A percentile compares a stretch with the other conserved stretches of the same genome.
Conservation (phyloP, 1,140 invertebrate species). For the Trinorchestia longiramus region DNA sequence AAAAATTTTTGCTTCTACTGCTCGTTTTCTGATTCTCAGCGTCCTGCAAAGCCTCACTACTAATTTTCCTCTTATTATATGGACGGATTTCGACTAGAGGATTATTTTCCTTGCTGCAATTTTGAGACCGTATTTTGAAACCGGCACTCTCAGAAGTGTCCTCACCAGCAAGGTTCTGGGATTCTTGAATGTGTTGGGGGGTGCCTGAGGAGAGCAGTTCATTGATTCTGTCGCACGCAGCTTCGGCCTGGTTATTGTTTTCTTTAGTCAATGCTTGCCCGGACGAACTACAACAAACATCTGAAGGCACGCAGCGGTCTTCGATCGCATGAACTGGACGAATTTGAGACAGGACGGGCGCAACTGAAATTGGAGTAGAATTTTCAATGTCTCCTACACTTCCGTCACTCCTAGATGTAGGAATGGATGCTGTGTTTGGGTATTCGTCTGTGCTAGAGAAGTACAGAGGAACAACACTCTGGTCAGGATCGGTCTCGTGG, state of each 20-base stretch:
- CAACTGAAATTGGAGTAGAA: background rate
- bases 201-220: background rate
- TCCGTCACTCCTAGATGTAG: background rate
- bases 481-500: background rate
- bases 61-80: background rate
- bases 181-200: background rate
- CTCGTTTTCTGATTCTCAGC: background rate
- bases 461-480: background rate
- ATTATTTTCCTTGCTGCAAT: background rate
- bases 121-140: background rate
- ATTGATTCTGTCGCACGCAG: conserved; percentile 49
- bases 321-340: background rate
- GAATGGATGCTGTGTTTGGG: background rate
- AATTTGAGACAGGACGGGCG: background rate
- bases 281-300: background rate
- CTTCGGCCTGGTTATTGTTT: conserved; percentile 10
- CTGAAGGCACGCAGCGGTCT: background rate
- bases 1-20: background rate
- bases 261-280: background rate
- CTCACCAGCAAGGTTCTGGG: background rate
- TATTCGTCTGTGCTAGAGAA: background rate
- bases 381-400: background rate
- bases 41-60: background rate
- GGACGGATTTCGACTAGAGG: conserved; percentile 40
- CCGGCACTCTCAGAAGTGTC: background rate